A percentile compares a stretch with the other conserved stretches of the same genome.
Evolutionary conservation across 1,140 invertebrate species (phyloP).

Genomic region (Lucilia cuprina): DNA sequence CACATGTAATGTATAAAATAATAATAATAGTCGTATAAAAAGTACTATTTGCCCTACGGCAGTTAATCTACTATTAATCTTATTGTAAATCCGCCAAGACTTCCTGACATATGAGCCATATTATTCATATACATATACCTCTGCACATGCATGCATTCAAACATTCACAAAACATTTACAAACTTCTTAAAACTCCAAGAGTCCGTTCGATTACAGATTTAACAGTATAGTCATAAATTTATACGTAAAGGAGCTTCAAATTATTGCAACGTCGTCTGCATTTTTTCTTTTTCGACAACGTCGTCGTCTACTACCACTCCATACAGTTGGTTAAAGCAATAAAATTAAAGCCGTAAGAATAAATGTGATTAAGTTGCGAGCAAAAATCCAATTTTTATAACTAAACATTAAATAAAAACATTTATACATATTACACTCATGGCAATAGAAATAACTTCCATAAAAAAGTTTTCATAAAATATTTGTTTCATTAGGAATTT

Average conservation of each 20-base stretch:
- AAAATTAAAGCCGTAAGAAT: conserved; percentile 31
- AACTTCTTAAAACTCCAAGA: background rate
- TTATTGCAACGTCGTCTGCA: background rate
- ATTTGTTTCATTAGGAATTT: too few species aligned
- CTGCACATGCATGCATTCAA: background rate
- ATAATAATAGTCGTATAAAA: background rate
- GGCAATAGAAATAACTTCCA: background rate
- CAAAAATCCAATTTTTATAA: conserved; percentile 33
- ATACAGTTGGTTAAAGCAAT: background rate
- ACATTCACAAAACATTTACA: background rate
- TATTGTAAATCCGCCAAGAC: conserved; percentile 34
- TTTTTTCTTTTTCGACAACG: background rate
- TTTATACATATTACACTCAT: background rate
- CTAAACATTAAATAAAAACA: conserved; percentile 9
- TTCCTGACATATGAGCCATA: conserved; percentile 33
- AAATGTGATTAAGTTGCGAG: conserved; percentile 33
- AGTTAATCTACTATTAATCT: conserved; percentile 35
- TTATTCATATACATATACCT: conserved; percentile 26
- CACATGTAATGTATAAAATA: background rate
- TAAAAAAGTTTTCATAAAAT: background rate
- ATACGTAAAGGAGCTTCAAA: conserved; percentile 4
- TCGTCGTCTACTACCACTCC: background rate
- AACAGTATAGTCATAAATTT: conserved; percentile 28
- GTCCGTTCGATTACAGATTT: conserved; percentile 26
- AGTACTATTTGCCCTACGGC: conserved; percentile 11